Percentiles rank a stretch among this genome's conserved stretches.
Conservation (phyloP, 2,888 invertebrate genomes). For the Scaptomyza caliginosa region DNA sequence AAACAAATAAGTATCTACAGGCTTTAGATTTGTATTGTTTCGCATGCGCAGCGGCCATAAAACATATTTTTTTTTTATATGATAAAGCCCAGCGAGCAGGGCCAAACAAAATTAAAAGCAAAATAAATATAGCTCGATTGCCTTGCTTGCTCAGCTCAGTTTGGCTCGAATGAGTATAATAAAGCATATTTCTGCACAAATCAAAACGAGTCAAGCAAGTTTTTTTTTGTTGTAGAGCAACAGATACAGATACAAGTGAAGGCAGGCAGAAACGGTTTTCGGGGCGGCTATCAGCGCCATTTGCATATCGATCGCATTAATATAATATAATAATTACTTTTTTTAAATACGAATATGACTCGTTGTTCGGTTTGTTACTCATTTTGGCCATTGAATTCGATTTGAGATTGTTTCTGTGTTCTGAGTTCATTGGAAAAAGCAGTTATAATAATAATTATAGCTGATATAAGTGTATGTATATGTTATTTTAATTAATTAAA, state of each 20-base stretch:
- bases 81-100: conserved; percentile 48
- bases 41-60: conserved; percentile 72
- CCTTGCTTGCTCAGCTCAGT: conserved; percentile 7
- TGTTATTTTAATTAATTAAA: conserved; percentile 76
- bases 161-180: conserved; percentile 48
- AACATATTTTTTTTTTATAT: conserved; percentile 78
- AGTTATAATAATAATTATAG: conserved; percentile 53
- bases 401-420: conserved; percentile 6
- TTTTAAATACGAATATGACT: conserved; percentile 41
- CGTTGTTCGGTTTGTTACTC: conserved; percentile 8
- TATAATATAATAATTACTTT: conserved; percentile 59
- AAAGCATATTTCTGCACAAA: conserved; percentile 76
- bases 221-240: conserved; percentile 21
- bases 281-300: conserved; percentile 60
- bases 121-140: conserved; percentile 10
- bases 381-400: conserved; percentile 7
- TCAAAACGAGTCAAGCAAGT: conserved; percentile 72
- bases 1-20: conserved; percentile 10
- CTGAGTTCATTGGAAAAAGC: conserved; percentile 41
- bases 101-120: conserved; percentile 26
- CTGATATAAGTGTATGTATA: conserved; percentile 54
- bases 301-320: conserved; percentile 76
- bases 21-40: too few relatives aligned
- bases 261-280: conserved; percentile 29
- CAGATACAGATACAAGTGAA: conserved; percentile 11